These are phyloP conservation scores for Drosophila murphyi DNA, from an alignment of 1,140 invertebrate genomes.

Conservation along the genomic window DNA sequence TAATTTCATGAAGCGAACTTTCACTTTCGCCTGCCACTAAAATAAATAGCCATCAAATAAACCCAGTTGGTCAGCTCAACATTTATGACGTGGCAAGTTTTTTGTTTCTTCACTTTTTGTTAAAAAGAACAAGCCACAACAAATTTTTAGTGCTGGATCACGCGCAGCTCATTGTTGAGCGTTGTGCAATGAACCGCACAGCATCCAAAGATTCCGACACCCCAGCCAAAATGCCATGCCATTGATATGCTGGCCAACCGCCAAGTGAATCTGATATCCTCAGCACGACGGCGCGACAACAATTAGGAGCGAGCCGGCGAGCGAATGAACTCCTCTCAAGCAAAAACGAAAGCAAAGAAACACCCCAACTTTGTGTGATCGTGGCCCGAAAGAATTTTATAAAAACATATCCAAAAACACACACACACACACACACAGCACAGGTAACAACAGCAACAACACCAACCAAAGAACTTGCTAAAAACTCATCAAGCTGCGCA, in stretches of 20 bases:
- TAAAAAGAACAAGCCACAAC: conserved; percentile 38
- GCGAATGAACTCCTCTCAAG: conserved; percentile 50
- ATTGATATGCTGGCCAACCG: conserved; percentile 45
- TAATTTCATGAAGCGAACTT: conserved; percentile 77
- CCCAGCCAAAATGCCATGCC: conserved; percentile 25
- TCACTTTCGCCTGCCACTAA: conserved; percentile 59
- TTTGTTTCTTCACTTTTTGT: conserved; percentile 18
- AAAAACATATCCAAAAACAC: conserved; percentile 13
- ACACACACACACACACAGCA: conserved; percentile 1
- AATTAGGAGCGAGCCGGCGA: conserved; percentile 52
- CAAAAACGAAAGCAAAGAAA: conserved; percentile 70
- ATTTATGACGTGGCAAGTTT: conserved; percentile 70
- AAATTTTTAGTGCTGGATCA: conserved; percentile 64
- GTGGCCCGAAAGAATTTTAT: conserved; percentile 46
- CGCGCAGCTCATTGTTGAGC: conserved; percentile 36
- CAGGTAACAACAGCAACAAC: conserved; percentile 7
- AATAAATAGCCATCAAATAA: conserved; percentile 34
- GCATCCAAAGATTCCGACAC: conserved; percentile 61
- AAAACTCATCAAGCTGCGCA: conserved; percentile 21
- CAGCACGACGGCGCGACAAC: conserved; percentile 68
- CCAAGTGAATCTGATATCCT: conserved; percentile 67
- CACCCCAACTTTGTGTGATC: conserved; percentile 49
- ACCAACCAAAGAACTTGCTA: neutral
- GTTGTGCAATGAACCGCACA: conserved; percentile 20
- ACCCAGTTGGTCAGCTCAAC: conserved; percentile 27